phyloP scores from a whole-genome alignment of 2,797 vertebrate species.

The Ctenopoma multispine region DNA sequence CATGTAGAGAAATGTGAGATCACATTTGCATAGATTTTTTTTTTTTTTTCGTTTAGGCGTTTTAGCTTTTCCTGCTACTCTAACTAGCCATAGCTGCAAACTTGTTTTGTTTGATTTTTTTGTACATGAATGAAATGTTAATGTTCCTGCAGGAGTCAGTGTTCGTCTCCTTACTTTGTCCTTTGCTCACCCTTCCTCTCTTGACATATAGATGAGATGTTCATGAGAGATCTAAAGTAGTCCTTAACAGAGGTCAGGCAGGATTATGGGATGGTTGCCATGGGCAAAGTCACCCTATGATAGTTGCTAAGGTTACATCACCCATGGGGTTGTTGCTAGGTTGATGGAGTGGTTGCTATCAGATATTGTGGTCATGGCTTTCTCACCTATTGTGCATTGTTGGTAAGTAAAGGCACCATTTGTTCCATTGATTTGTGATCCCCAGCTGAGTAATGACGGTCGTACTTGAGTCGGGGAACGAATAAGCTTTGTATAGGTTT shows the following conservation, averaged over 20 bases:
- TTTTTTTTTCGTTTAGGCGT: not conserved
- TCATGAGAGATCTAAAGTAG: constrained; percentile 52
- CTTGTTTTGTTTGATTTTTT: too few species aligned
- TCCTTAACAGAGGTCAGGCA: constrained; percentile 46
- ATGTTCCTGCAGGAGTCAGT: constrained; percentile 12
- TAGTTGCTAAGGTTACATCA: constrained; percentile 66
- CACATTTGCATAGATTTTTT: not conserved
- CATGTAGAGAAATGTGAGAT: not conserved
- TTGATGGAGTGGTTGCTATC: constrained; percentile 34
- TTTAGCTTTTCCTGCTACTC: not conserved
- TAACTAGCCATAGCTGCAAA: too few species aligned
- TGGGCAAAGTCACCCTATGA: constrained; percentile 49
- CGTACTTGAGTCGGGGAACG: not conserved
- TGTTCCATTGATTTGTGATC: constrained; percentile 28
- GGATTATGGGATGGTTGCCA: constrained; percentile 64
- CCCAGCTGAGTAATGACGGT: not conserved
- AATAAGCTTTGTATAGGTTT: not conserved
- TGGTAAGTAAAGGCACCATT: not conserved
- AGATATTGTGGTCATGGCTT: constrained; percentile 20
- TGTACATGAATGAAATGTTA: not conserved
- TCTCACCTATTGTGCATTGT: constrained; percentile 10
- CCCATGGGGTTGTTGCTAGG: constrained; percentile 59
- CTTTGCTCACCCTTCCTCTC: constrained; percentile 28
- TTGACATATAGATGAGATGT: constrained; percentile 22
- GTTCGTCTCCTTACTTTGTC: not conserved